These are phyloP conservation scores for Tipula lateralis DNA, from an alignment of 2,888 invertebrate genomes.

Conservation along the genomic window DNA sequence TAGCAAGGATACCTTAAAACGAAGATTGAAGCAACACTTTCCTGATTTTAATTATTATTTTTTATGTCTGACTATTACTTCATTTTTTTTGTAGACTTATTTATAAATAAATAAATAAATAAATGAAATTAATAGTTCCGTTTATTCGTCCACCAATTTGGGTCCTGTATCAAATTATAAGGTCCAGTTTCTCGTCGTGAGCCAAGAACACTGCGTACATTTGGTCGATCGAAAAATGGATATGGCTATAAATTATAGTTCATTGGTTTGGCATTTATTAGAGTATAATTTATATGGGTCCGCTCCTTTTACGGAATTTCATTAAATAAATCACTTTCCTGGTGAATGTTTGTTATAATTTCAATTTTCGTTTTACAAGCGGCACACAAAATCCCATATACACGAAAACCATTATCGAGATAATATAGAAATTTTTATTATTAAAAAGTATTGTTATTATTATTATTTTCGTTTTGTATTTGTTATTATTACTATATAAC, in stretches of 20 bases:
- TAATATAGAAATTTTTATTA: slow-evolving; percentile 19
- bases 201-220: too few relatives aligned
- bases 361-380: neutral
- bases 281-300: neutral
- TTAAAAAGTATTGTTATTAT: neutral
- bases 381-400: neutral
- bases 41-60: too few relatives aligned
- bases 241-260: neutral
- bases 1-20: too few relatives aligned
- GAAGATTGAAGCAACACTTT: too few relatives aligned
- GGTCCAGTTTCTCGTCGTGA: neutral
- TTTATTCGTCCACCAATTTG: too few relatives aligned
- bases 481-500: neutral
- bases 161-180: too few relatives aligned
- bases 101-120: too few relatives aligned
- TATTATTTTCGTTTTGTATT: too few relatives aligned
- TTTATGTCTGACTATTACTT: too few relatives aligned
- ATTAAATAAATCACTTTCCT: neutral
- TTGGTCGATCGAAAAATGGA: neutral
- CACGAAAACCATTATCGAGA: neutral
- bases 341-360: neutral
- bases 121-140: too few relatives aligned
- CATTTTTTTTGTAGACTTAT: too few relatives aligned
- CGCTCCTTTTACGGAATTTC: neutral
- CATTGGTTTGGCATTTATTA: neutral